These are phyloP conservation scores for Gymnoscopelus microlampas DNA, from an alignment of 2,797 vertebrate genomes.

Conservation along the genomic window DNA sequence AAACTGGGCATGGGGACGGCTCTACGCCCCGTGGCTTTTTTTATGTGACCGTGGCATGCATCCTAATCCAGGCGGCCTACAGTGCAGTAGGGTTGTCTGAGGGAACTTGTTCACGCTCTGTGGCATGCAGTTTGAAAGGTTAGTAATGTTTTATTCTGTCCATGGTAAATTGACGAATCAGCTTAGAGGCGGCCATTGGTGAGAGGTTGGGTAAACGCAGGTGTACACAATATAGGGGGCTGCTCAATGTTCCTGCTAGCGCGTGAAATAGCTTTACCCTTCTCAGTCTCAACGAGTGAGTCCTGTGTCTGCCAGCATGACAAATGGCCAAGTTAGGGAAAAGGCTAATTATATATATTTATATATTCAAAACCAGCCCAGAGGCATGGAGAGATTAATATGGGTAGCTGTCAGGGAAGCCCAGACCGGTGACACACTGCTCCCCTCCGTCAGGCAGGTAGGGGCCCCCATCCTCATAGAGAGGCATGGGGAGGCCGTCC, in stretches of 20 bases:
- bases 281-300: background rate
- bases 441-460: constrained; percentile 87
- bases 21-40: background rate
- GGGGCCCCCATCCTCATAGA: constrained; percentile 86
- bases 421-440: constrained; percentile 58
- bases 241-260: background rate
- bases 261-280: background rate
- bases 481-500: constrained; percentile 85
- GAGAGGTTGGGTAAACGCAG: no score
- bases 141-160: background rate
- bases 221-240: no score
- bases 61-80: background rate
- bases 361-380: constrained; percentile 1
- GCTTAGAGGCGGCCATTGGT: background rate
- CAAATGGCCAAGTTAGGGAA: no score
- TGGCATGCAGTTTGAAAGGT: background rate
- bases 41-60: background rate
- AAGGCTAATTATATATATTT: no score
- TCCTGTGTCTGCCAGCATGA: no score
- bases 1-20: background rate
- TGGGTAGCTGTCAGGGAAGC: constrained; percentile 80
- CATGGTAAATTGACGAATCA: background rate
- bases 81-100: no score
- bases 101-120: no score
- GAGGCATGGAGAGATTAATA: constrained; percentile 77